Percentiles rank a stretch among this genome's conserved stretches.
Conservation (phyloP, 2,888 invertebrate genomes). For the Callimorpha dominula region DNA sequence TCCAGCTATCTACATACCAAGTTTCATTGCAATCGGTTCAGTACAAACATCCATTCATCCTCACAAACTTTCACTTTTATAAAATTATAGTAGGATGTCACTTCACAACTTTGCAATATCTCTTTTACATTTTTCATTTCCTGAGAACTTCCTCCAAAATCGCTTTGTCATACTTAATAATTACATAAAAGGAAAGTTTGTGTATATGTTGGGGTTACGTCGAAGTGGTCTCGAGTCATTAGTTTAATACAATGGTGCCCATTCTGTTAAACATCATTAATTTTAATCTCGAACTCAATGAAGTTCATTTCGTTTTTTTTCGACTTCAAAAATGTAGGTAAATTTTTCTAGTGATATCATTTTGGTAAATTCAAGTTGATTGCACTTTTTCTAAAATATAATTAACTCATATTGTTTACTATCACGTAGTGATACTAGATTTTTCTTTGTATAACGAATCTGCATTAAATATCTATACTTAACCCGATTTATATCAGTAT, state of each 20-base stretch:
- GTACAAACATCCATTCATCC: neutral
- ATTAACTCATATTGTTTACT: no score
- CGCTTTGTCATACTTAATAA: conserved; percentile 22
- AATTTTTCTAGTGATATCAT: neutral
- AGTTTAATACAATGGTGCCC: conserved; percentile 1
- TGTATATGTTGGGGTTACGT: conserved; percentile 8
- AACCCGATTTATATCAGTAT: neutral
- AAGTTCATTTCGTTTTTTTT: neutral
- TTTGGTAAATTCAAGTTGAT: neutral
- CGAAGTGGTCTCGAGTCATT: conserved; percentile 12
- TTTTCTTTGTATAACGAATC: neutral
- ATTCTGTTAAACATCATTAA: conserved; percentile 6
- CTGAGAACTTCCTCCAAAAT: conserved; percentile 16
- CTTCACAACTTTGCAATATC: conserved; percentile 5
- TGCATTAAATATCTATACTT: neutral
- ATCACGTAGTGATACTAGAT: neutral
- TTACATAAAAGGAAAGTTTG: conserved; percentile 19
- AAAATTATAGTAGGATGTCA: no score
- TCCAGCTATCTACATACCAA: no score
- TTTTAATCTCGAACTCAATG: neutral
- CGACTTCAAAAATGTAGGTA: neutral
- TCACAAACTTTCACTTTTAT: no score
- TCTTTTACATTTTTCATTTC: conserved; percentile 20
- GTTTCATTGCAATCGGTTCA: no score
- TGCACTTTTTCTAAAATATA: neutral